Conservation (phyloP, 2,797 vertebrate species). For the Pipistrellus pygmaeus region DNA sequence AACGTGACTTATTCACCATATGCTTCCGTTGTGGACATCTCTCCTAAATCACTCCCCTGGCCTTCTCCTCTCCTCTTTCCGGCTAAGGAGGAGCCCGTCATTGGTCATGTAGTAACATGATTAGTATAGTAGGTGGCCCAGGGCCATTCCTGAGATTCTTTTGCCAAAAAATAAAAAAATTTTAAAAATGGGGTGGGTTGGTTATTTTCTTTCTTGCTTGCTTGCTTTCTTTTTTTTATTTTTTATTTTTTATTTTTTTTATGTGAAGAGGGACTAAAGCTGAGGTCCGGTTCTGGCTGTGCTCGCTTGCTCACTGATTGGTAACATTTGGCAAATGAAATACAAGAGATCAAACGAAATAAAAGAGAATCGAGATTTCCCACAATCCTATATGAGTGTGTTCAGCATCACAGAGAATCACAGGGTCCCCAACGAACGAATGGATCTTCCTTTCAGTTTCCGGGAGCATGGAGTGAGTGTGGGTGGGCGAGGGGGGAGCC, state of each 20-base stretch:
- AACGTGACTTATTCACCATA: constrained; percentile 85
- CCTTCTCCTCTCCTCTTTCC: constrained; percentile 79
- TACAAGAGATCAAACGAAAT: constrained; percentile 80
- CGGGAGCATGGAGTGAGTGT: constrained; percentile 88
- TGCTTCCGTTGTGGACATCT: constrained; percentile 85
- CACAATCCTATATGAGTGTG: constrained; percentile 88
- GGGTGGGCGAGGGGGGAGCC: constrained; percentile 83
- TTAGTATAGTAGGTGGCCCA: constrained; percentile 88
- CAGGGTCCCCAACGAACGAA: constrained; percentile 87
- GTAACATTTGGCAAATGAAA: constrained; percentile 90
- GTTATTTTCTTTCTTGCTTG: constrained; percentile 77
- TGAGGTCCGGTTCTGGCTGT: constrained; percentile 90
- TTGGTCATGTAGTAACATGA: constrained; percentile 84
- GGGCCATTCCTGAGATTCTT: constrained; percentile 93
- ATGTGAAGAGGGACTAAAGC: constrained; percentile 89
- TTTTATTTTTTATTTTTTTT: constrained; percentile 59
- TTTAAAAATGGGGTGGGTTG: constrained; percentile 78
- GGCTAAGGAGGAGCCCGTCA: constrained; percentile 84
- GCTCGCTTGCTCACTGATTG: constrained; percentile 87
- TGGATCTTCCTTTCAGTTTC: constrained; percentile 90
- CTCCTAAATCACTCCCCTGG: constrained; percentile 84
- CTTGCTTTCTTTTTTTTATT: constrained; percentile 22
- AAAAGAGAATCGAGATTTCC: constrained; percentile 82
- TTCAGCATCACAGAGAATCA: constrained; percentile 88
- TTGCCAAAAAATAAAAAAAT: constrained; percentile 81